Conservation (phyloP, 2,888 invertebrate species). For the Meteorus colon region DNA sequence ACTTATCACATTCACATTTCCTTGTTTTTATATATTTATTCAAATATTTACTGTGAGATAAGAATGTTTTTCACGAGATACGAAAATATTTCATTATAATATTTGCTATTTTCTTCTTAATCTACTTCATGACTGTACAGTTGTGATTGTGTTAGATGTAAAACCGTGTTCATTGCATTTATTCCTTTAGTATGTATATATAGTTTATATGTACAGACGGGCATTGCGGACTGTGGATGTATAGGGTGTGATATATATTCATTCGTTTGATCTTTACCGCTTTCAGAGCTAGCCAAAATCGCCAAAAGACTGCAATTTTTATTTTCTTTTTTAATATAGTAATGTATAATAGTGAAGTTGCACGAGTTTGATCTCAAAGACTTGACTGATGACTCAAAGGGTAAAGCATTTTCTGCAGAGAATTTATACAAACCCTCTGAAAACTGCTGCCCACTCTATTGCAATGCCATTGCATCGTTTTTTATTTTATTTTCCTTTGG, state of each 20-base stretch:
- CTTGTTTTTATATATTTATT: no score
- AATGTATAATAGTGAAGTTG: slow-evolving; percentile 1
- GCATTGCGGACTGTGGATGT: slow-evolving; percentile 13
- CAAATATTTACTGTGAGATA: neutral
- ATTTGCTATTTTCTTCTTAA: neutral
- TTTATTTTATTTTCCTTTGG: neutral
- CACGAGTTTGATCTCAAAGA: slow-evolving; percentile 59
- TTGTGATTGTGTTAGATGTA: slow-evolving; percentile 3
- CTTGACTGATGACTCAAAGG: slow-evolving; percentile 66
- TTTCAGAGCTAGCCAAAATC: slow-evolving; percentile 49
- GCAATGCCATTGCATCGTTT: neutral
- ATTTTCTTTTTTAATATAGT: slow-evolving; percentile 28
- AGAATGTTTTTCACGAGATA: neutral
- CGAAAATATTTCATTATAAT: neutral
- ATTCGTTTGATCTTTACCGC: slow-evolving; percentile 66
- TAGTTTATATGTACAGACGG: neutral
- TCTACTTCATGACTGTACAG: neutral
- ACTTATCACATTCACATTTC: no score
- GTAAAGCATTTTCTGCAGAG: neutral
- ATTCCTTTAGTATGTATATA: neutral
- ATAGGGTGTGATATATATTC: neutral
- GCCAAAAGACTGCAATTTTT: slow-evolving; percentile 63
- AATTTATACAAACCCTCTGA: neutral
- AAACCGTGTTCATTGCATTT: neutral
- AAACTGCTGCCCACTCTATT: neutral